phyloP scores from a whole-genome alignment of 2,113 vertebrate genomes.

The Campylomormyrus numenius region DNA sequence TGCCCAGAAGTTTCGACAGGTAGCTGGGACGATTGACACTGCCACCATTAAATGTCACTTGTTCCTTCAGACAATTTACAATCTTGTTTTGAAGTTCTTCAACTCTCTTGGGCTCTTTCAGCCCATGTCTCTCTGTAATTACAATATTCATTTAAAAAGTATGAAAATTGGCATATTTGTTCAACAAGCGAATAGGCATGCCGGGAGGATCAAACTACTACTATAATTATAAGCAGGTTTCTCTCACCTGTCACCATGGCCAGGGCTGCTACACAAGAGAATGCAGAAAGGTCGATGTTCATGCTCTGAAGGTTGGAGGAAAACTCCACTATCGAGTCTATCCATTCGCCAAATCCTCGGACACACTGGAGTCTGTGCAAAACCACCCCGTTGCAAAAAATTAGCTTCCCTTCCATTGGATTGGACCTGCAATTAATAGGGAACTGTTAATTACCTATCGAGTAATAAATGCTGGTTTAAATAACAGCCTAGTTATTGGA shows the following conservation, averaged over 20 bases:
- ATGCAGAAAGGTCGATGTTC: constrained; percentile 89
- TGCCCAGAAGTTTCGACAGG: constrained; percentile 87
- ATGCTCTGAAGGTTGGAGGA: constrained; percentile 89
- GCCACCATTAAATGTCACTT: constrained; percentile 70
- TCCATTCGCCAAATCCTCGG: constrained; percentile 97
- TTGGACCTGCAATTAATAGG: constrained; percentile 75
- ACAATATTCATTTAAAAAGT: constrained; percentile 21
- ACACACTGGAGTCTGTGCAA: constrained; percentile 89
- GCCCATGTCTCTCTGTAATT: constrained; percentile 80
- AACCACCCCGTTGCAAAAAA: constrained; percentile 94
- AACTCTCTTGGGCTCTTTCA: constrained; percentile 86
- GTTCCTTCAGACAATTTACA: constrained; percentile 84
- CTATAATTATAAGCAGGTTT: background rate
- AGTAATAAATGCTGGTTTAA: constrained; percentile 70
- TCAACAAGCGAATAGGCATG: background rate
- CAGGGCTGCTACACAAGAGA: constrained; percentile 89
- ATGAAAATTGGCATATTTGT: background rate
- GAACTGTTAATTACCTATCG: constrained; percentile 66
- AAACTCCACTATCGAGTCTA: constrained; percentile 91
- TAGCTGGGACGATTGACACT: constrained; percentile 75
- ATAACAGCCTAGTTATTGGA: constrained; percentile 66
- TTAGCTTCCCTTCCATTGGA: constrained; percentile 84
- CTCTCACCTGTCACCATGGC: constrained; percentile 91
- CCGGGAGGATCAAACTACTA: background rate
- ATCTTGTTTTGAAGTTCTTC: constrained; percentile 91